Conservation (phyloP, 2,113 vertebrate species). For the Cnemophilus loriae region DNA sequence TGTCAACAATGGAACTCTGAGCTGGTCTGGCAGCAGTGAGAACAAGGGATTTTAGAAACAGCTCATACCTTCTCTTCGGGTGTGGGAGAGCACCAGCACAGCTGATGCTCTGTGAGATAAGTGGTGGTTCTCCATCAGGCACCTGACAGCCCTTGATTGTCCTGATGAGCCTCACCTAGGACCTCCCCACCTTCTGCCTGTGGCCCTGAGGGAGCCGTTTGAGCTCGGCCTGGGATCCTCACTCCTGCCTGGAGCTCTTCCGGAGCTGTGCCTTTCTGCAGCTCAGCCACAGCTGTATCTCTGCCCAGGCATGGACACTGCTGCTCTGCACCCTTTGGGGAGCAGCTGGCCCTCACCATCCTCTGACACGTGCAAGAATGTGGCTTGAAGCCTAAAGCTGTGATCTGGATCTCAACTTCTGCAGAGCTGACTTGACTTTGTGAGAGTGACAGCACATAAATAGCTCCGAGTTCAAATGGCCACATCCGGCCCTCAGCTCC, state of each 20-base stretch:
- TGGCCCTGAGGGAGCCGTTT: not conserved
- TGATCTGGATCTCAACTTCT: accelerated
- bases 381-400: not conserved
- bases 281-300: accelerated
- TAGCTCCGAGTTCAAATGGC: accelerated
- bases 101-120: not conserved
- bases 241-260: accelerated
- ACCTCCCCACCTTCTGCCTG: accelerated
- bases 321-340: accelerated
- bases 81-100: accelerated
- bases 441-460: accelerated
- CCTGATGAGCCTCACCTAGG: not conserved
- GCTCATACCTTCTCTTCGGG: too few relatives aligned
- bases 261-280: accelerated
- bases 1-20: not conserved
- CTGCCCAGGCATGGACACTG: accelerated
- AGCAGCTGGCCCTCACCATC: accelerated
- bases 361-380: accelerated
- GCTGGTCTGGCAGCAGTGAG: not conserved
- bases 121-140: not conserved
- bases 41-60: not conserved
- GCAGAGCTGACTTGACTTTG: accelerated
- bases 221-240: accelerated
- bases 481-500: accelerated
- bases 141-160: not conserved